Percentiles rank a stretch among this genome's conserved stretches.
phyloP scores from a whole-genome alignment of 1,140 invertebrate species.

The Lepidotrigona ventralis region DNA sequence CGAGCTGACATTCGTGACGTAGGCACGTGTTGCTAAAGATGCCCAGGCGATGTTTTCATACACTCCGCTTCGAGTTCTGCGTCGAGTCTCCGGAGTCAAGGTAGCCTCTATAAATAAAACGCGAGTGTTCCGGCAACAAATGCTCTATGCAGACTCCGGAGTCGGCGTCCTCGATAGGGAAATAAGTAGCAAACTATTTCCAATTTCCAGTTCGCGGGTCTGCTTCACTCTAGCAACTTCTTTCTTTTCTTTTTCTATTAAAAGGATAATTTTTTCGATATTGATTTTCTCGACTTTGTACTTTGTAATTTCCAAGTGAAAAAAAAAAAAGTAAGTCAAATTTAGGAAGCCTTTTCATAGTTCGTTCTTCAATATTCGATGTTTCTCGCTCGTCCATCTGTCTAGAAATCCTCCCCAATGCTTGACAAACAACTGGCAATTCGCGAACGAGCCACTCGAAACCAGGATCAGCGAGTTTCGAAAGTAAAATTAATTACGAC shows the following conservation, averaged over 20 bases:
- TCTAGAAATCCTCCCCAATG: background rate
- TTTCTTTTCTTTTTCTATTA: background rate
- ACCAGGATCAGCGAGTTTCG: background rate
- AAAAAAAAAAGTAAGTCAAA: background rate
- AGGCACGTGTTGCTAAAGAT: conserved; percentile 17
- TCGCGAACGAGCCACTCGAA: background rate
- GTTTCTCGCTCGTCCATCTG: background rate
- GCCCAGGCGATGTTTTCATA: conserved; percentile 23
- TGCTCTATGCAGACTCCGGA: background rate
- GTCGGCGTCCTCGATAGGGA: too few relatives aligned
- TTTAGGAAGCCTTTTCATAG: background rate
- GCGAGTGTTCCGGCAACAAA: conserved; percentile 50
- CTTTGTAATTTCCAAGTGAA: background rate
- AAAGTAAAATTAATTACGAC: conserved; percentile 32
- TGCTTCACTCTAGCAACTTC: background rate
- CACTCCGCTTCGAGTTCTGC: conserved; percentile 32
- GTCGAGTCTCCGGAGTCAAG: conserved; percentile 42
- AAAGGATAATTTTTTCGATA: background rate
- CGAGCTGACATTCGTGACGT: background rate
- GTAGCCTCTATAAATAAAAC: conserved; percentile 49
- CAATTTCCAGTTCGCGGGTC: background rate
- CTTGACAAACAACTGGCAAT: too few relatives aligned
- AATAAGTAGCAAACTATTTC: background rate
- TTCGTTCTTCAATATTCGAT: background rate
- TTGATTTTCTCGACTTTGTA: too few relatives aligned